Evolutionary conservation across 2,888 invertebrate species (phyloP), one percentile per base, ranked within the genome.

Genomic region (Phaonia tiefii): DNA sequence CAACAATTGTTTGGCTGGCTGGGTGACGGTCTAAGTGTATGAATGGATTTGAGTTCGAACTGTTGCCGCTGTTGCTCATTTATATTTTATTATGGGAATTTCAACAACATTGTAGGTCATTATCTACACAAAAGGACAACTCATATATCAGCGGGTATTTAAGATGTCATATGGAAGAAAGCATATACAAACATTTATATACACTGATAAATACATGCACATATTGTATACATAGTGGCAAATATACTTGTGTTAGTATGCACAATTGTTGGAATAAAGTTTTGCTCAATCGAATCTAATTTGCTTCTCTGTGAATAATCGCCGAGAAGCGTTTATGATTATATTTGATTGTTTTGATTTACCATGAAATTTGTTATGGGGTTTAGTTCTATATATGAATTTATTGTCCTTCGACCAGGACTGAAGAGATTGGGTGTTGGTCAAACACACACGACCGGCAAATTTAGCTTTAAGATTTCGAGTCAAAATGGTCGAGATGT

Each of bases 71-170:
- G 15, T 51, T 7, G 54, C 25, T 60, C 60, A 49, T 60, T 71
- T 70, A 73, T 78, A 73, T 65, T 79, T 79, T 63, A 79, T 79
- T 54, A 79, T 79, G 78, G 56, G 73, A 79, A 70, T 46, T 49
- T 65, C 46, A 65, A 44, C 69, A 79, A 70, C 65, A 70, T 75
- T 70, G 60, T 39, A 26, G 22, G 74, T 66, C 74, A 74, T 70
- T 79, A 79, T 74, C 74, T 56, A 65, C 31, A 58, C 63, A 63
- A 51, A 42, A 69, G 49, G 60, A 49, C 17, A 58, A 3, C 39
- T 73, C 60, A 66, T 54, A 66, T 65, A 58, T 58, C 39, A 72
- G 39, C 15, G 31, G 49, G 49, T 15, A 44, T 49, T 20, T 46
- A 5, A n/a, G n/a, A n/a, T n/a, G n/a, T n/a, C n/a, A n/a, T n/a